Evolutionary conservation across 2,888 invertebrate genomes (phyloP).

Genomic region (Bimastos eiseni): DNA sequence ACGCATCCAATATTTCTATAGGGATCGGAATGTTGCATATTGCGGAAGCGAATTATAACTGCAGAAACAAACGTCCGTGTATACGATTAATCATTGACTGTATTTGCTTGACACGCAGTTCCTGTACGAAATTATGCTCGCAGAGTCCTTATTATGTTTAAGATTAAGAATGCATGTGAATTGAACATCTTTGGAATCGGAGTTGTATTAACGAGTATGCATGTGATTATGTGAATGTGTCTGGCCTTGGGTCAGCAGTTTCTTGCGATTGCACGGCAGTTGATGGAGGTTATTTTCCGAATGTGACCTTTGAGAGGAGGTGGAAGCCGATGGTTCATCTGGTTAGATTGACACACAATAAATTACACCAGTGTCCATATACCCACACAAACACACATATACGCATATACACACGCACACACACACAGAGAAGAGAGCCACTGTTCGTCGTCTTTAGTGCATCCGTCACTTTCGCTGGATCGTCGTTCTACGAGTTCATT

Average conservation of each 20-base stretch:
- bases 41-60: too few species aligned
- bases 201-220: background rate
- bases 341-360: background rate
- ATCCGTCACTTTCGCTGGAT: too few species aligned
- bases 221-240: background rate
- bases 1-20: too few species aligned
- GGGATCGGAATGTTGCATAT: too few species aligned
- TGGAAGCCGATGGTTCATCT: background rate
- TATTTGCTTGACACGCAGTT: too few species aligned
- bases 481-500: too few species aligned
- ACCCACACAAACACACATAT: background rate
- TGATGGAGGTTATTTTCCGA: background rate
- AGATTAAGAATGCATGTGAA: background rate
- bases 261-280: background rate
- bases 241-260: background rate
- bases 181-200: background rate
- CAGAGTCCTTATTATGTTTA: background rate
- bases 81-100: background rate
- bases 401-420: too few species aligned
- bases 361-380: background rate
- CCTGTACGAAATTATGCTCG: background rate
- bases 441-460: background rate
- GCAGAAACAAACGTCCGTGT: background rate
- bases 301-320: background rate
- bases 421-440: background rate